These are phyloP conservation scores for Pangasianodon hypophthalmus DNA, from an alignment of 2,113 vertebrate species.

Conservation along the genomic window DNA sequence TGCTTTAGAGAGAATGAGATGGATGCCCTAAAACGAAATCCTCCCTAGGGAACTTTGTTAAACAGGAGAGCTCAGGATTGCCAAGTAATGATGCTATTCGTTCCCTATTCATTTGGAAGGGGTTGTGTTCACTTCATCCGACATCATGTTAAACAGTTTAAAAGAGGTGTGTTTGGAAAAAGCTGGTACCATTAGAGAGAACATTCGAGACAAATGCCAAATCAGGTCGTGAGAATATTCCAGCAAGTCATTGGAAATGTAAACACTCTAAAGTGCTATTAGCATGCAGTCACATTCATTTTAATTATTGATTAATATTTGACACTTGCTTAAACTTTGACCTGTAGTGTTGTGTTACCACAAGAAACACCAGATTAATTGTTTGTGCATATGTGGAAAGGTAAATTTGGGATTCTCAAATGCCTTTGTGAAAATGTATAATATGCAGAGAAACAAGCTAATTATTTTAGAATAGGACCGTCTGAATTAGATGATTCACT, in stretches of 20 bases:
- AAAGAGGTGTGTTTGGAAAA: constrained; percentile 23
- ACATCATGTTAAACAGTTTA: constrained; percentile 21
- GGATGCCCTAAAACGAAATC: constrained; percentile 38
- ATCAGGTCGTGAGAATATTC: constrained; percentile 13
- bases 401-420: background rate
- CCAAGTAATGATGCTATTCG: constrained; percentile 49
- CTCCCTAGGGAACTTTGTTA: background rate
- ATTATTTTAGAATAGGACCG: background rate
- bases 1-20: background rate
- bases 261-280: constrained; percentile 9
- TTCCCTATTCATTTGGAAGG: background rate
- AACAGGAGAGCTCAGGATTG: constrained; percentile 8
- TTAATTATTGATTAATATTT: background rate
- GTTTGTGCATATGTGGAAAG: background rate
- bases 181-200: background rate
- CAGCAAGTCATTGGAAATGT: background rate
- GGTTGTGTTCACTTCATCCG: constrained; percentile 26
- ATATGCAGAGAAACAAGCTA: background rate
- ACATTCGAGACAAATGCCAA: constrained; percentile 4
- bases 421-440: background rate
- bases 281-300: background rate
- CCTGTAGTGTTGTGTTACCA: background rate
- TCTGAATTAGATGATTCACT: constrained; percentile 4
- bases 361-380: background rate
- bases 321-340: constrained; percentile 5